Conservation (phyloP, 2,797 vertebrate species). For the Oryzias dopingdopingensis region DNA sequence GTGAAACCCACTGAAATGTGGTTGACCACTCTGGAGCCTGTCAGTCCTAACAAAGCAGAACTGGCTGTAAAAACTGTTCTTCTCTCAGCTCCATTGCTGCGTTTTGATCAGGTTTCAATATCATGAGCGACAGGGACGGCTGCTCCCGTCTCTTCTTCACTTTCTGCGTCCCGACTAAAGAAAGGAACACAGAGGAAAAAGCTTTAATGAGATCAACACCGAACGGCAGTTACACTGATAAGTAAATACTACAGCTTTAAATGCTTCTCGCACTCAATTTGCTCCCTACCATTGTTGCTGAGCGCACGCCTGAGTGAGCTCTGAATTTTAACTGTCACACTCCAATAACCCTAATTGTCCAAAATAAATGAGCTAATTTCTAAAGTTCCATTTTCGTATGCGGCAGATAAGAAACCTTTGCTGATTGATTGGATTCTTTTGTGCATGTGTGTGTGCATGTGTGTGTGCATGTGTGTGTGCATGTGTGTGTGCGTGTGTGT, state of each 20-base stretch:
- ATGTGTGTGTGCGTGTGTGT: constrained; percentile 55
- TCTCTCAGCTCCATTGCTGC: constrained; percentile 14
- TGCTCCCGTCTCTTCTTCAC: constrained; percentile 66
- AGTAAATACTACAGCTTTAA: constrained; percentile 95
- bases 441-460: constrained; percentile 49
- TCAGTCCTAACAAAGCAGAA: constrained; percentile 1
- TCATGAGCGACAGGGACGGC: constrained; percentile 79
- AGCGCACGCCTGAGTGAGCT: constrained; percentile 84
- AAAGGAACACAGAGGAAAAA: constrained; percentile 78
- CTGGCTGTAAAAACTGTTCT: constrained; percentile 38
- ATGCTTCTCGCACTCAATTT: constrained; percentile 88
- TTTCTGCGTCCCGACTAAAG: constrained; percentile 49
- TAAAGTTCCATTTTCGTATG: constrained; percentile 95
- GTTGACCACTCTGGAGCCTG: too few relatives aligned
- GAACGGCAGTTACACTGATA: constrained; percentile 90
- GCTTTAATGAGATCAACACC: constrained; percentile 89
- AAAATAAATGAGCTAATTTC: constrained; percentile 99
- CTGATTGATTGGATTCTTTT: constrained; percentile 94
- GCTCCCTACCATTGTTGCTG: constrained; percentile 83
- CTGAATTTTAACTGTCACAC: constrained; percentile 98
- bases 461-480: constrained; percentile 11
- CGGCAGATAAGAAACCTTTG: constrained; percentile 88
- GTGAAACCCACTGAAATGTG: too few relatives aligned
- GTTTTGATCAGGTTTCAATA: constrained; percentile 78
- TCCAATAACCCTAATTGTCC: constrained; percentile 99